A percentile compares a stretch with the other conserved stretches of the same genome.
These are phyloP conservation scores for Brachyrhaphis roseni DNA, from an alignment of 2,797 vertebrate genomes.

Conservation along the genomic window DNA sequence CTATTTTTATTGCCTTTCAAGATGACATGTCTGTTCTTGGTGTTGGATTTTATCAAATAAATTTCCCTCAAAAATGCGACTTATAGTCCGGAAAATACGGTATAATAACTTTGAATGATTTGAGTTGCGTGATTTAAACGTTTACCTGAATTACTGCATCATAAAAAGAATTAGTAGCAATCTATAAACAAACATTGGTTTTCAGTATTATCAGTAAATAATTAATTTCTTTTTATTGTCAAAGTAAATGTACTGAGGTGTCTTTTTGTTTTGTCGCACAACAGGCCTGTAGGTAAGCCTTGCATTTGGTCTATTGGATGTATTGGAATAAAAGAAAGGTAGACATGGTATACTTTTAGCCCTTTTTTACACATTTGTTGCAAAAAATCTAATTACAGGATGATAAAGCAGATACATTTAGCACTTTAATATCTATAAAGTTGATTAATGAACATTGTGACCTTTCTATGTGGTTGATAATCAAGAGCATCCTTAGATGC, in stretches of 20 bases:
- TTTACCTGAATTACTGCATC: background rate
- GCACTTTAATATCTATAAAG: constrained; percentile 65
- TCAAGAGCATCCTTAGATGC: constrained; percentile 36
- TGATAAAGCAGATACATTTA: constrained; percentile 56
- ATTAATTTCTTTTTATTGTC: background rate
- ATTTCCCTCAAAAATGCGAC: no score
- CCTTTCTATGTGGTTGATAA: constrained; percentile 70
- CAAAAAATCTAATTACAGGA: constrained; percentile 57
- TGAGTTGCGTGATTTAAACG: background rate
- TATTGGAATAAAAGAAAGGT: background rate
- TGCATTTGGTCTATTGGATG: background rate
- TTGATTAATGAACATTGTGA: constrained; percentile 71
- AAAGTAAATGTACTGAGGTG: background rate
- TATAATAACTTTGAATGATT: background rate
- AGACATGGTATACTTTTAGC: background rate
- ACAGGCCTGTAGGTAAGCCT: background rate
- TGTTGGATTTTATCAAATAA: no score
- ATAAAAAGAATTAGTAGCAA: background rate
- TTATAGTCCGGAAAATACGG: no score
- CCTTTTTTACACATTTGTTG: constrained; percentile 40
- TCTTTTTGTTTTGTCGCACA: background rate
- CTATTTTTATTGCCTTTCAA: no score
- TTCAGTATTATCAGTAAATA: background rate
- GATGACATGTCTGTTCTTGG: no score
- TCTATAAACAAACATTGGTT: background rate